Evolutionary conservation across 2,888 invertebrate species (phyloP).

Genomic region (Drosophila mimetica): DNA sequence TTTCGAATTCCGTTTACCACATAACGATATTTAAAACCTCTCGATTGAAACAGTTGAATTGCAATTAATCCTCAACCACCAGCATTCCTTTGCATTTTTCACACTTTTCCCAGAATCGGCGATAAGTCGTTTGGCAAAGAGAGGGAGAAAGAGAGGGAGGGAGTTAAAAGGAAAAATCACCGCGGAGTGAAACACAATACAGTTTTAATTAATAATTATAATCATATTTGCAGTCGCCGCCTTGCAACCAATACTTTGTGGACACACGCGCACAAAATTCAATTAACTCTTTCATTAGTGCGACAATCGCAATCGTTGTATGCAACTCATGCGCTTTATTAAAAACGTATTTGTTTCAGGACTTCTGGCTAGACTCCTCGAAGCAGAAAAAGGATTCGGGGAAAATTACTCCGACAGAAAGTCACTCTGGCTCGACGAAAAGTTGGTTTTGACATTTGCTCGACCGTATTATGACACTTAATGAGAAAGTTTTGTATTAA

Average conservation of each 20-base stretch:
- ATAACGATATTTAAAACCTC: background rate
- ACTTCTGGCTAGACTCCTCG: conserved; percentile 9
- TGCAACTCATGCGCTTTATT: conserved; percentile 49
- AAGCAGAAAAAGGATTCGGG: background rate
- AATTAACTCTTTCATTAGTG: conserved; percentile 56
- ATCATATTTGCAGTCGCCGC: conserved; percentile 38
- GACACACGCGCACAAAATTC: conserved; percentile 37
- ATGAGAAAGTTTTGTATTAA: conserved; percentile 59
- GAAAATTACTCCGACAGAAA: conserved; percentile 6
- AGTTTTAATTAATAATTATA: conserved; percentile 42
- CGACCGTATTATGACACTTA: conserved; percentile 53
- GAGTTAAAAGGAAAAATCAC: conserved; percentile 10
- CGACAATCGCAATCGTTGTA: conserved; percentile 22
- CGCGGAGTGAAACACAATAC: conserved; percentile 20
- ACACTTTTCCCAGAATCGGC: background rate
- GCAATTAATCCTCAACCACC: conserved; percentile 12
- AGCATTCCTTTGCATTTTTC: conserved; percentile 17
- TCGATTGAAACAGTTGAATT: conserved; percentile 3
- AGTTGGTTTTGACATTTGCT: conserved; percentile 44
- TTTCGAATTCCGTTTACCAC: background rate
- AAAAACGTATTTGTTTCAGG: conserved; percentile 54
- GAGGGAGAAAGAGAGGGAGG: background rate
- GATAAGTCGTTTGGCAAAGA: background rate
- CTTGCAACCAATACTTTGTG: conserved; percentile 23
- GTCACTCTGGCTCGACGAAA: conserved; percentile 31